Conservation (phyloP, 23 tunicate genomes). For the Botrylloides violaceus region DNA sequence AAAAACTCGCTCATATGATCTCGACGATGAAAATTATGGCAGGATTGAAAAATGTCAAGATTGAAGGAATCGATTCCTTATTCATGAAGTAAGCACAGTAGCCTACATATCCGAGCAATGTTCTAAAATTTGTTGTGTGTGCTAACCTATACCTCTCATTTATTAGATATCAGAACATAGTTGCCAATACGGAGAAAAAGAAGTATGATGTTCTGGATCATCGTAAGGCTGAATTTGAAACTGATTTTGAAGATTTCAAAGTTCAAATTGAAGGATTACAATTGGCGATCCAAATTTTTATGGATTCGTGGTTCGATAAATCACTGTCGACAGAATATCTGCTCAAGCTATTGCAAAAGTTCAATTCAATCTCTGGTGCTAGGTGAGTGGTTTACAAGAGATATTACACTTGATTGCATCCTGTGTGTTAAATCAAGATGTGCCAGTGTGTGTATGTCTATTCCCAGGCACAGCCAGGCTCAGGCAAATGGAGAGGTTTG, state of each 20-base stretch:
- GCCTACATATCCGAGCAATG: no score
- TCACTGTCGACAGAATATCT: conserved; percentile 65
- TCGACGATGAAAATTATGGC: conserved; percentile 58
- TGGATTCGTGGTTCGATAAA: conserved; percentile 90
- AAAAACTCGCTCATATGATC: conserved; percentile 73
- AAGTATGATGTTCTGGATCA: conserved; percentile 91
- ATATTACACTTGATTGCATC: no score
- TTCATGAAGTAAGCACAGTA: conserved; percentile 77
- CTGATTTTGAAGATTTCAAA: conserved; percentile 69
- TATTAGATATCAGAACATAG: conserved; percentile 77
- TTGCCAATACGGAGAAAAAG: conserved; percentile 81
- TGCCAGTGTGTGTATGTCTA: no score
- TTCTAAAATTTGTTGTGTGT: no score
- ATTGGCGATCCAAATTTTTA: conserved; percentile 52
- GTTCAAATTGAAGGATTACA: conserved; percentile 64
- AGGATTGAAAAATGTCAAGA: conserved; percentile 75
- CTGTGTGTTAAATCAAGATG: not conserved
- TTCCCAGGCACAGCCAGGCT: no score
- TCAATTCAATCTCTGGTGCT: conserved; percentile 53
- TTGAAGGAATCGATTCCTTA: conserved; percentile 85
- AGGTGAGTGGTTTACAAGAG: conserved; percentile 29
- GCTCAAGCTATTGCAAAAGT: conserved; percentile 53
- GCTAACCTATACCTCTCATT: not conserved
- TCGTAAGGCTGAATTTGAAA: conserved; percentile 80
- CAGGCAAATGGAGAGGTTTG: no score